These are phyloP conservation scores for Monopterus albus DNA, from an alignment of 2,113 vertebrate species.

Conservation along the genomic window DNA sequence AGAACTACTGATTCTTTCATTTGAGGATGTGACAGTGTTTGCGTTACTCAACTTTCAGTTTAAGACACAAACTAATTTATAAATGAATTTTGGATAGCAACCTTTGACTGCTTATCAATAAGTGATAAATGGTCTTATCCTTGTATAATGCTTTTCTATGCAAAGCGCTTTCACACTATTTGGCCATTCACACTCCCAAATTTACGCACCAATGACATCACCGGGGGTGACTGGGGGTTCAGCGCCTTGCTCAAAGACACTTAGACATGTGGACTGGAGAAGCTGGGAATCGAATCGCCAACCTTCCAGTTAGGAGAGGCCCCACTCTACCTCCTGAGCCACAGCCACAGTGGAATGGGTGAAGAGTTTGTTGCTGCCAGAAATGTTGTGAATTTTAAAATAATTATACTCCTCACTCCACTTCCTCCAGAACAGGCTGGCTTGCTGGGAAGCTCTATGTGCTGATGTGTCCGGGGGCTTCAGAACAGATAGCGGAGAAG, in stretches of 20 bases:
- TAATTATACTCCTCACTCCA: background rate
- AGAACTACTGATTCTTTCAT: constrained; percentile 12
- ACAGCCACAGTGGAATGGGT: no score
- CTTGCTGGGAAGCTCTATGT: background rate
- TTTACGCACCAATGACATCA: no score
- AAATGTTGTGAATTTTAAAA: constrained; percentile 10
- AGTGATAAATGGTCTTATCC: no score
- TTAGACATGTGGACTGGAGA: no score
- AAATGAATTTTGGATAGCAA: background rate
- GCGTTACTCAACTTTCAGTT: constrained; percentile 26
- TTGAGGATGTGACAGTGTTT: constrained; percentile 9
- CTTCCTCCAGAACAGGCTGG: background rate
- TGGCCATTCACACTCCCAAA: no score
- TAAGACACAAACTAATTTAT: constrained; percentile 8
- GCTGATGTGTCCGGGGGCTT: constrained; percentile 19
- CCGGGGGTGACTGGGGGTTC: no score
- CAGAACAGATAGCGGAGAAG: constrained; percentile 23
- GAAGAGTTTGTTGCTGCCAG: background rate
- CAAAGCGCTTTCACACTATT: no score
- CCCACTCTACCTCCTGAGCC: no score
- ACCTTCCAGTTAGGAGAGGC: no score
- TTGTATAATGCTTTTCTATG: no score
- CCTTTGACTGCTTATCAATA: constrained; percentile 11
- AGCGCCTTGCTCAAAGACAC: no score
- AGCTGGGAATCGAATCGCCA: no score